Evolutionary conservation across 2,888 invertebrate species (phyloP).

Genomic region (Cephonodes hylas): DNA sequence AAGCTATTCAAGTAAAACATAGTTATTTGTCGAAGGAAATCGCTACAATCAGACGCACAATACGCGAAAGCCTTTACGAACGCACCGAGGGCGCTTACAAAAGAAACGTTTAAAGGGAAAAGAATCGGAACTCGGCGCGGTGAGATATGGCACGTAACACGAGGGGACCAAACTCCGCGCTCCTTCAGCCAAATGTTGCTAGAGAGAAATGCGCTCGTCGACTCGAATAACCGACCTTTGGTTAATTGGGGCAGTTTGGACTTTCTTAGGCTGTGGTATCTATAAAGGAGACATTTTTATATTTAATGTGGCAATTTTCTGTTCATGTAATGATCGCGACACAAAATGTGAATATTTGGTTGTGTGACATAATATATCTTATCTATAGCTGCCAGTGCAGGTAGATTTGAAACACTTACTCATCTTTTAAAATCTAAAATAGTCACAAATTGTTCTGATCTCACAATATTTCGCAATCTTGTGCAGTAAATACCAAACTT

Average conservation of each 20-base stretch:
- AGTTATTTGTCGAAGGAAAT: neutral
- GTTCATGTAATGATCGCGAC: too few relatives aligned
- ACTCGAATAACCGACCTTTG: neutral
- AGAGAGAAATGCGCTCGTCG: neutral
- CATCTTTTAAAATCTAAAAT: too few relatives aligned
- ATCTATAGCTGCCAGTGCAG: too few relatives aligned
- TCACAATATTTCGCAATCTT: too few relatives aligned
- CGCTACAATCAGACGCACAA: conserved; percentile 1
- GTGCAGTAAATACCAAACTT: too few relatives aligned
- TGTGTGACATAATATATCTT: too few relatives aligned
- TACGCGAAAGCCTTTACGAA: neutral
- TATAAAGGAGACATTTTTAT: too few relatives aligned
- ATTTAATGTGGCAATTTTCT: too few relatives aligned
- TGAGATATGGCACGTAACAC: conserved; percentile 12
- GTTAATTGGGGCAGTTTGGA: neutral
- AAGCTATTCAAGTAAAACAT: neutral
- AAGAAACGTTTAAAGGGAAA: conserved; percentile 6
- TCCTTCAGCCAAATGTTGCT: neutral
- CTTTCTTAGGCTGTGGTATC: neutral
- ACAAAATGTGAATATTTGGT: too few relatives aligned
- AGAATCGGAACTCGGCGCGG: neutral
- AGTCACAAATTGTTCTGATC: too few relatives aligned
- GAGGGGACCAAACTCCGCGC: neutral
- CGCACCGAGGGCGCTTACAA: neutral
- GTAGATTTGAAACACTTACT: too few relatives aligned